These are phyloP conservation scores for Candidula unifasciata DNA, from an alignment of 2,888 invertebrate genomes.

Conservation along the genomic window DNA sequence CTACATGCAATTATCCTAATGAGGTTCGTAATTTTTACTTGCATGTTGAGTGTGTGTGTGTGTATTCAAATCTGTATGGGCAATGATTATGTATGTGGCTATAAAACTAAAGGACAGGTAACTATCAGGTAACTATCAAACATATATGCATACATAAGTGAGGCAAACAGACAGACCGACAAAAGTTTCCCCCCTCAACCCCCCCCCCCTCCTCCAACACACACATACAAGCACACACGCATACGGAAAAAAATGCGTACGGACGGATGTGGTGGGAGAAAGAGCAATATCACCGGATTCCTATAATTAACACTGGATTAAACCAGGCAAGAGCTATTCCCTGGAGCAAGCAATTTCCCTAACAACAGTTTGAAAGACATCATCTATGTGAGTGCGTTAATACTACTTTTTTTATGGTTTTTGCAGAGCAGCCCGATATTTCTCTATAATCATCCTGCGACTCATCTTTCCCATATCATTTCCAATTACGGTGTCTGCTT, in stretches of 20 bases:
- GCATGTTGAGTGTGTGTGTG: no score
- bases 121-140: no score
- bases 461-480: not conserved
- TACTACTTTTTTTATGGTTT: not conserved
- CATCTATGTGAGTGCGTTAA: not conserved
- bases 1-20: no score
- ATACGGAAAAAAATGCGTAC: not conserved
- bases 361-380: not conserved
- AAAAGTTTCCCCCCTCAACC: no score
- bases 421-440: not conserved
- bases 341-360: not conserved
- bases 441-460: not conserved
- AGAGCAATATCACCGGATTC: not conserved
- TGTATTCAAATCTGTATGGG: no score
- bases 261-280: not conserved
- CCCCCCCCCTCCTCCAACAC: no score
- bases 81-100: no score
- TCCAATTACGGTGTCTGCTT: not conserved
- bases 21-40: no score
- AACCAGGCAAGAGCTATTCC: not conserved
- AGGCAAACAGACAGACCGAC: no score
- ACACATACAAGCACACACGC: no score
- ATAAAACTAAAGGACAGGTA: no score
- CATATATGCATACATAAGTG: no score
- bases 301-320: not conserved